Conservation (phyloP, 2,113 vertebrate genomes). For the Laterallus jamaicensis region DNA sequence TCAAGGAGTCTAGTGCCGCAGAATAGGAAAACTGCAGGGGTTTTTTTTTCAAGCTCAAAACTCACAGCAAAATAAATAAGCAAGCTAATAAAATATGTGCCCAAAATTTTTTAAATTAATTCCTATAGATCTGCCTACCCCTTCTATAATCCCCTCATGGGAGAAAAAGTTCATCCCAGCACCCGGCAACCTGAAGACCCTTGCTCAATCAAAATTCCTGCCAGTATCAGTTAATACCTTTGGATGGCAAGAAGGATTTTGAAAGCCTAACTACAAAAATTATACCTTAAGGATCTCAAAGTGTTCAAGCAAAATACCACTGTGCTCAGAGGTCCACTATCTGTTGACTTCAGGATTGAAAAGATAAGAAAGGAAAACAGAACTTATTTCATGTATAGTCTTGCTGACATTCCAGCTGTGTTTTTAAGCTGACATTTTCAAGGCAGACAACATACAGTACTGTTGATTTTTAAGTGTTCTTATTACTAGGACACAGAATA, state of each 20-base stretch:
- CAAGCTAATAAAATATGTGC: fast-evolving
- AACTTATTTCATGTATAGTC: neutral
- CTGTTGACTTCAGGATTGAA: slow-evolving; percentile 35
- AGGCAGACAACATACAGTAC: neutral
- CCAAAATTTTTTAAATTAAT: neutral
- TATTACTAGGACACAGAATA: neutral
- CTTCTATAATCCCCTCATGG: neutral
- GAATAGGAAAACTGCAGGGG: neutral
- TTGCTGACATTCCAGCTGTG: slow-evolving; percentile 25
- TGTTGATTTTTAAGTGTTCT: neutral
- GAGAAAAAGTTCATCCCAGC: neutral
- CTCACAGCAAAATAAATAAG: neutral
- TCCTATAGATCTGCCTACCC: neutral
- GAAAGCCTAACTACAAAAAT: neutral
- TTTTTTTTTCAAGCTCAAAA: neutral
- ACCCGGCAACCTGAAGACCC: neutral
- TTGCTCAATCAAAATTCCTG: neutral
- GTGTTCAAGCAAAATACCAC: neutral
- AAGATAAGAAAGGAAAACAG: slow-evolving; percentile 30
- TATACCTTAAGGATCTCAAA: neutral
- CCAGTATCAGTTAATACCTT: neutral
- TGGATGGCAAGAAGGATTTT: neutral
- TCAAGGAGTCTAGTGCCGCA: neutral
- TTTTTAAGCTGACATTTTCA: slow-evolving; percentile 38
- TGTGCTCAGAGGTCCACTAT: neutral